Percentiles rank a stretch among this genome's conserved stretches.
Evolutionary conservation across 2,888 invertebrate species (phyloP).

Genomic region (Onchidella celtica): DNA sequence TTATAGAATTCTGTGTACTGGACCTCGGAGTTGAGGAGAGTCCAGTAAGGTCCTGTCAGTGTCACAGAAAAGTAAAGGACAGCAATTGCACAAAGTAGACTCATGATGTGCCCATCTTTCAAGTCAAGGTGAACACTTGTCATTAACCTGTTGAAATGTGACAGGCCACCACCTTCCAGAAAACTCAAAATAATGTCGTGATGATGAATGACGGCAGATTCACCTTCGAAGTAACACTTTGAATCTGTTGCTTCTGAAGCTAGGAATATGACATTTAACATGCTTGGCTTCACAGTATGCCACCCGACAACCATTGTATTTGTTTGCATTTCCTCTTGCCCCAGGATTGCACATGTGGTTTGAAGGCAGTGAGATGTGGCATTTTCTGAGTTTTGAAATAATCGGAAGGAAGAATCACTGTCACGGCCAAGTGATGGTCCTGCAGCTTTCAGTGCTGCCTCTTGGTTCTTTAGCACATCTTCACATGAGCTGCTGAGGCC

Average conservation of each 20-base stretch:
- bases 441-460: neutral
- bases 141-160: neutral
- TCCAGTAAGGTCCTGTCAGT: neutral
- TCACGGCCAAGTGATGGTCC: neutral
- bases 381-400: neutral
- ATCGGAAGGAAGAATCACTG: neutral
- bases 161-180: neutral
- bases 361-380: neutral
- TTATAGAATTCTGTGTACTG: too few species aligned
- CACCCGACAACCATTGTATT: slow-evolving; percentile 5
- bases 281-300: slow-evolving; percentile 15
- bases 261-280: neutral
- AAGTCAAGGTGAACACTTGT: neutral
- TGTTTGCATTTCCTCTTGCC: slow-evolving; percentile 11
- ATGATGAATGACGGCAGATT: neutral
- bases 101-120: neutral
- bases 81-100: neutral
- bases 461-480: neutral
- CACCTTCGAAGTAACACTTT: neutral
- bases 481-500: neutral
- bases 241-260: slow-evolving; percentile 2
- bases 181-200: neutral
- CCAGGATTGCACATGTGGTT: neutral
- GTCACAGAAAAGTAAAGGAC: neutral
- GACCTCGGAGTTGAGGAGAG: too few species aligned